These are phyloP conservation scores for Chaetorhynchus papuensis DNA, from an alignment of 2,113 vertebrate genomes.

Conservation along the genomic window DNA sequence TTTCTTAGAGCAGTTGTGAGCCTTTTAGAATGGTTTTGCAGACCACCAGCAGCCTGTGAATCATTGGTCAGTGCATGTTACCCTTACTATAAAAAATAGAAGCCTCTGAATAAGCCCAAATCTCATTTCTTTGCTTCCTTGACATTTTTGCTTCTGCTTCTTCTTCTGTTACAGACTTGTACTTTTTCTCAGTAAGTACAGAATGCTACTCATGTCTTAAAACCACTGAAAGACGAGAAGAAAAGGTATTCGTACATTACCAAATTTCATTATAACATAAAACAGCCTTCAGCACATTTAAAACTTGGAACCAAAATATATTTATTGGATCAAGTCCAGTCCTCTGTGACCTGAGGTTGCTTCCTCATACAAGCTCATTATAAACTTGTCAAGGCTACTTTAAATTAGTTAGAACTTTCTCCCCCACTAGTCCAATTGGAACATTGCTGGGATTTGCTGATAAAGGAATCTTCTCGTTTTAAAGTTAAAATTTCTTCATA, in stretches of 20 bases:
- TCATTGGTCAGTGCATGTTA: not conserved
- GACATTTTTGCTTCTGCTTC: not conserved
- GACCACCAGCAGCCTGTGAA: not conserved
- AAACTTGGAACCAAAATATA: not conserved
- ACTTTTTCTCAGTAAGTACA: not conserved
- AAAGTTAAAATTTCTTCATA: not conserved
- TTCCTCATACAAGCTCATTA: not conserved
- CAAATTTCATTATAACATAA: not conserved
- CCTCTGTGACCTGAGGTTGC: not conserved
- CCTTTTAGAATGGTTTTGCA: not conserved
- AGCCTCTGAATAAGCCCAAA: not conserved
- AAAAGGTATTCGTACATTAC: not conserved
- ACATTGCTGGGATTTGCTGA: not conserved
- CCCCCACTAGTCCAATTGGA: not conserved
- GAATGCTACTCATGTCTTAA: not conserved
- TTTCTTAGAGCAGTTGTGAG: not conserved
- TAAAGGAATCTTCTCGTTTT: not conserved
- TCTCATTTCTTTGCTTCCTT: not conserved
- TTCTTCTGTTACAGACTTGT: not conserved
- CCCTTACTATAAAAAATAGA: not conserved
- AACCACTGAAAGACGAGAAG: not conserved
- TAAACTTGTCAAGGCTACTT: conserved; percentile 14
- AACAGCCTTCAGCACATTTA: not conserved
- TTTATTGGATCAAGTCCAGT: not conserved
- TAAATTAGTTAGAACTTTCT: not conserved